phyloP scores from a whole-genome alignment of 2,888 invertebrate genomes.

The Bembecia ichneumoniformis region DNA sequence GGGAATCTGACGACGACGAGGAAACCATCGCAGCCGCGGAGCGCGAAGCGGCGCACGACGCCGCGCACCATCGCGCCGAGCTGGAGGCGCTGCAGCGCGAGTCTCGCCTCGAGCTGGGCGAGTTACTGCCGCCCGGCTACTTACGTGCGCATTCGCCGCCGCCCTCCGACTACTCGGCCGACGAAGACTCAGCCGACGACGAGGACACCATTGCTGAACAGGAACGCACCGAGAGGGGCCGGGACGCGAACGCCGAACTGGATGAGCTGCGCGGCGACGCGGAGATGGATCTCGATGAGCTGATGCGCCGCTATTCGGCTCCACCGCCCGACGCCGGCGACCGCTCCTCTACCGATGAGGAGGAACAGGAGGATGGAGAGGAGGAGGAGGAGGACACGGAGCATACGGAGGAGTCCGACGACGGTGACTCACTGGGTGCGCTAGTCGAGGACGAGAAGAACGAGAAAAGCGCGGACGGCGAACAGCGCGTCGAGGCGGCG shows the following conservation, averaged over 20 bases:
- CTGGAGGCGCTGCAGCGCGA: slow-evolving; percentile 89
- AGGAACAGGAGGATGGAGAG: slow-evolving; percentile 22
- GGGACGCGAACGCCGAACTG: slow-evolving; percentile 76
- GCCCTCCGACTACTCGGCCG: slow-evolving; percentile 81
- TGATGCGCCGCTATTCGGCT: slow-evolving; percentile 78
- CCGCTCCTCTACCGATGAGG: slow-evolving; percentile 32
- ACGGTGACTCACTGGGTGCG: slow-evolving; percentile 17
- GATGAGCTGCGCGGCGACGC: slow-evolving; percentile 84
- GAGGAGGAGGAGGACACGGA: slow-evolving; percentile 27
- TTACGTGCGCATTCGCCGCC: slow-evolving; percentile 79
- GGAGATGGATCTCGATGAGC: slow-evolving; percentile 85
- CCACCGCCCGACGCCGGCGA: slow-evolving; percentile 19
- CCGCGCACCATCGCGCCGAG: slow-evolving; percentile 72
- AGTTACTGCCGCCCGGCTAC: slow-evolving; percentile 88
- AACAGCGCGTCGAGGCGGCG: slow-evolving; percentile 89
- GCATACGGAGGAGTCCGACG: slow-evolving; percentile 29
- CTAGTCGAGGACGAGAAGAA: slow-evolving; percentile 18
- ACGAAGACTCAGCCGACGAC: slow-evolving; percentile 78
- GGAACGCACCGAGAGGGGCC: slow-evolving; percentile 76
- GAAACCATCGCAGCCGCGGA: slow-evolving; percentile 93
- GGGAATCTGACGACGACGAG: slow-evolving; percentile 87
- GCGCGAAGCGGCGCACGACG: slow-evolving; percentile 71
- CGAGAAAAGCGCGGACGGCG: slow-evolving; percentile 42
- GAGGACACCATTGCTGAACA: slow-evolving; percentile 53
- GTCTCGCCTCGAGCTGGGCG: slow-evolving; percentile 90